Evolutionary conservation across 2,888 invertebrate species (phyloP).

Genomic region (Pelosia muscerda): DNA sequence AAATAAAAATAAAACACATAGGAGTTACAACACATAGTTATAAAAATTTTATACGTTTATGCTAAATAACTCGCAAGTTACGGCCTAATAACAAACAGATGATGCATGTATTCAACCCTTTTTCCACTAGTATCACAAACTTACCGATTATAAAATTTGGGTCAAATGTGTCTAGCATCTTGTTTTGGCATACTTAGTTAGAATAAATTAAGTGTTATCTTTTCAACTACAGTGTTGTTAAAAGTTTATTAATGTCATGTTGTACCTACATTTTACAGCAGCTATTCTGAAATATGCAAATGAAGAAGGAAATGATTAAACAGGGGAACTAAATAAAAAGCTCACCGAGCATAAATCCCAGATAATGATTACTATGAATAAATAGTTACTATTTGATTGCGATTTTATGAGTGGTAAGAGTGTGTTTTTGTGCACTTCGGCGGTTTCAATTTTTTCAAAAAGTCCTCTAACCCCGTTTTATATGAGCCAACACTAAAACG

Average conservation of each 20-base stretch:
- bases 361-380: neutral
- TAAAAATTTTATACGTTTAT: conserved; percentile 20
- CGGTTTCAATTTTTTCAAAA: neutral
- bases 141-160: conserved; percentile 30
- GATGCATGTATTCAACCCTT: conserved; percentile 34
- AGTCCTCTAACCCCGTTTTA: neutral
- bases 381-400: neutral
- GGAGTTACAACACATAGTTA: conserved; percentile 4
- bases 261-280: neutral
- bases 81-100: conserved; percentile 43
- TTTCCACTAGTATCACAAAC: conserved; percentile 35
- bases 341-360: no score
- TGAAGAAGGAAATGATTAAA: neutral
- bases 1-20: neutral
- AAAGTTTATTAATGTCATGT: no score
- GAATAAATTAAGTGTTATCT: neutral
- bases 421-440: neutral
- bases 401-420: neutral
- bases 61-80: conserved; percentile 44
- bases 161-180: conserved; percentile 17
- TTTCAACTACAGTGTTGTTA: neutral
- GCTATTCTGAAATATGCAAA: neutral
- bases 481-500: neutral
- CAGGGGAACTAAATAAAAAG: neutral
- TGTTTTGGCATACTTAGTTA: conserved; percentile 3